Percentiles rank a stretch among this genome's conserved stretches.
These are phyloP conservation scores for Vicugna pacos DNA, from an alignment of 2,113 vertebrate genomes.

Conservation along the genomic window DNA sequence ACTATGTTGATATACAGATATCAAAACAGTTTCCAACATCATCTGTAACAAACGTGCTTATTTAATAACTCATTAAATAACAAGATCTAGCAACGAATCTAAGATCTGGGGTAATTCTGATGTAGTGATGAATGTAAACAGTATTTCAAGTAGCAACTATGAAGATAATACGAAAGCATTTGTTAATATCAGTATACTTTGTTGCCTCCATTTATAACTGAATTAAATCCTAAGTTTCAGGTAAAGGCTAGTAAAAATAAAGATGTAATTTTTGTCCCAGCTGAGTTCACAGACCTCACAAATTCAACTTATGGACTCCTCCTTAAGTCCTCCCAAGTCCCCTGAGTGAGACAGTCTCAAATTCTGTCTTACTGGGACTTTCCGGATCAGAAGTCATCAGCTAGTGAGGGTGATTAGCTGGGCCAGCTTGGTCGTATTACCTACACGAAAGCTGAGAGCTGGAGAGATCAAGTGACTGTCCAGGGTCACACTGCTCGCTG, in stretches of 20 bases:
- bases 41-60: neutral
- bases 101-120: neutral
- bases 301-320: neutral
- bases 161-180: neutral
- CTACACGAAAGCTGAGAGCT: neutral
- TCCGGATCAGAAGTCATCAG: neutral
- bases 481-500: too few species aligned
- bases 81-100: neutral
- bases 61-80: conserved; percentile 4
- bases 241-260: neutral
- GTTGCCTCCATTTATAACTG: neutral
- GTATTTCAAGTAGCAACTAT: conserved; percentile 19
- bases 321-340: neutral
- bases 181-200: neutral
- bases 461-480: neutral
- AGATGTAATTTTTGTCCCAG: neutral
- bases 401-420: neutral
- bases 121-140: neutral
- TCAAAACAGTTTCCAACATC: neutral
- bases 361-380: neutral
- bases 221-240: neutral
- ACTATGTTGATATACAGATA: neutral
- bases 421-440: neutral
- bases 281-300: neutral
- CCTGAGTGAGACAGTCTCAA: neutral